Evolutionary conservation across 30 jellyfish, hydroid and myxozoan genomes (phyloP), one percentile per base, ranked within the genome.

Genomic region (Aurelia aurita): DNA sequence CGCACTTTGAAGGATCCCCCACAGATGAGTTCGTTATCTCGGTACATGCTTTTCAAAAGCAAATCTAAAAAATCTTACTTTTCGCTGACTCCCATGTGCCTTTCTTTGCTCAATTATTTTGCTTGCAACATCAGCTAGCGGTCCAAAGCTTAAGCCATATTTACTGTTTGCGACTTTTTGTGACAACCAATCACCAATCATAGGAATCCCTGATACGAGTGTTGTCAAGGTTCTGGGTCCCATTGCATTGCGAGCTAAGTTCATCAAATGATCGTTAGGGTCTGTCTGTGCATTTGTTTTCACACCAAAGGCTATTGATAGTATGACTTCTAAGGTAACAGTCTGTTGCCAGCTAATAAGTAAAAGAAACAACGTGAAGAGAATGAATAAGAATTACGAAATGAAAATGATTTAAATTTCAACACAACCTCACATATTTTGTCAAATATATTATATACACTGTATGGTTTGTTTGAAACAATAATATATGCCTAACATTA

Each of bases 301-400:
- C 0, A 73, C 45, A 23, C 95, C 95, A 63, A 72, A 85, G 8
- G 89, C 89, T 3, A 85, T 34, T 10, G 95, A 85, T 9, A 85
- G 49, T 10, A 74, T 74, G 54, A 86, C 86, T 18, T 75, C 90
- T 72, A 86, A 18, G 20, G 90, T 75, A 2, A 86, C 63, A 7
- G 73, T 8, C 57, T 86, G 79, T 34, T 55, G 85, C 72, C 82
- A 75, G 21, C 96, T 86, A 16, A 10, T 34, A 31, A 31, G 39
- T 1, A 31, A 31, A 3, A 2, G 39, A 31, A 31, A 31, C 39
- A 31, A 31, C 39, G 39, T 31, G 4, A 31, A 31, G 39, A 3
- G 4, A 31, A 31, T 31, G 39, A 1, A 31, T n/a, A n/a, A n/a
- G n/a, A n/a, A n/a, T n/a, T n/a, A n/a, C n/a, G n/a, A n/a, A n/a